A percentile compares a stretch with the other conserved stretches of the same genome.
phyloP scores from a whole-genome alignment of 2,113 vertebrate species.

The Euleptes europaea region DNA sequence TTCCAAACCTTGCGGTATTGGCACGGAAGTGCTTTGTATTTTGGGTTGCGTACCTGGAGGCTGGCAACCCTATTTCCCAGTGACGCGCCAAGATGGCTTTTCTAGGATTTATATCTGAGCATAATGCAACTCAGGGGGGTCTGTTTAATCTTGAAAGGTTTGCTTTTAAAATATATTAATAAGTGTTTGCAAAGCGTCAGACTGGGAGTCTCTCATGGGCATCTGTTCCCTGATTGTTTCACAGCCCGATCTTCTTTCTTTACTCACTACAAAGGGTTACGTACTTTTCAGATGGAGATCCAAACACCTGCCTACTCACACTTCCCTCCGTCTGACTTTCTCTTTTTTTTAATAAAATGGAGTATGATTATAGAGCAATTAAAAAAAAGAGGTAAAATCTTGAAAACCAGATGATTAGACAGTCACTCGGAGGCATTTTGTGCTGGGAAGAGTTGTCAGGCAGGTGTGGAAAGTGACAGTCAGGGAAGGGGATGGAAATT shows the following conservation, averaged over 20 bases:
- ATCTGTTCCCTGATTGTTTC: constrained; percentile 25
- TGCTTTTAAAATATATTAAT: constrained; percentile 14
- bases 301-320: background rate
- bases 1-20: too few species aligned
- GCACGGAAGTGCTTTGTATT: too few species aligned
- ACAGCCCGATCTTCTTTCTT: background rate
- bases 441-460: background rate
- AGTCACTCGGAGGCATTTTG: background rate
- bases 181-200: background rate
- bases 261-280: constrained; percentile 5
- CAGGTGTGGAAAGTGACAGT: background rate
- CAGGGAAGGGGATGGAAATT: background rate
- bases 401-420: background rate
- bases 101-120: too few species aligned
- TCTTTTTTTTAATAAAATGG: background rate
- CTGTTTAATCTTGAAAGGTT: background rate
- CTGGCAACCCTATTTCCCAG: too few species aligned
- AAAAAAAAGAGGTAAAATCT: background rate
- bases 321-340: background rate
- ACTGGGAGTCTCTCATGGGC: constrained; percentile 5
- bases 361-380: background rate
- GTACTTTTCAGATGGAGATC: constrained; percentile 16
- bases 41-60: too few species aligned
- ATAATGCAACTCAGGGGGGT: too few species aligned
- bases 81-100: too few species aligned